Conservation (phyloP, 2,113 vertebrate genomes). For the Rhinoptilus africanus region DNA sequence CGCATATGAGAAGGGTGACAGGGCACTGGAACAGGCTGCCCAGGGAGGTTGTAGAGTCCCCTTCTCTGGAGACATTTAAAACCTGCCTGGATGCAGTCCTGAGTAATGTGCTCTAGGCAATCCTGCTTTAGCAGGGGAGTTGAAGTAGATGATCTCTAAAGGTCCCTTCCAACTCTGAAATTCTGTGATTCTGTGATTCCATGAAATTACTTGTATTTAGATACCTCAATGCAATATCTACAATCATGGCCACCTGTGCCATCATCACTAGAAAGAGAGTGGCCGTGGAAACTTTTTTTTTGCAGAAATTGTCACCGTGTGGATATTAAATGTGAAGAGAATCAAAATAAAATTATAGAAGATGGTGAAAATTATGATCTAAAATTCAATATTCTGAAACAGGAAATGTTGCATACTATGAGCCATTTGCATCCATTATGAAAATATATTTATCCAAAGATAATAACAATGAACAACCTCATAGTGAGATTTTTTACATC, state of each 20-base stretch:
- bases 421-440: not conserved
- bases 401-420: not conserved
- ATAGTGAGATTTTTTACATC: not conserved
- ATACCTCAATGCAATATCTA: not conserved
- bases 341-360: not conserved
- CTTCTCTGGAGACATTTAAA: too few species aligned
- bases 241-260: rapidly evolving
- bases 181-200: too few species aligned
- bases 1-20: too few species aligned
- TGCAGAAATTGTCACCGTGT: not conserved
- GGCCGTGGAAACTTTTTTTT: not conserved
- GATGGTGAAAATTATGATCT: not conserved
- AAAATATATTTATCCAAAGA: not conserved
- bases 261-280: not conserved
- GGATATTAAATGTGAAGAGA: not conserved
- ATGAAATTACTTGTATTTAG: not conserved
- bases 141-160: too few species aligned
- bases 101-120: too few species aligned
- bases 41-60: too few species aligned
- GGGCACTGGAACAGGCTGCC: too few species aligned
- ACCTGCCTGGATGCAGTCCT: too few species aligned
- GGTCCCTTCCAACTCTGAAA: too few species aligned
- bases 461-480: not conserved
- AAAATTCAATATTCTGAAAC: not conserved
- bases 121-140: too few species aligned